A percentile compares a stretch with the other conserved stretches of the same genome.
Evolutionary conservation across 2,888 invertebrate species (phyloP).

Genomic region (Cerastoderma edule): DNA sequence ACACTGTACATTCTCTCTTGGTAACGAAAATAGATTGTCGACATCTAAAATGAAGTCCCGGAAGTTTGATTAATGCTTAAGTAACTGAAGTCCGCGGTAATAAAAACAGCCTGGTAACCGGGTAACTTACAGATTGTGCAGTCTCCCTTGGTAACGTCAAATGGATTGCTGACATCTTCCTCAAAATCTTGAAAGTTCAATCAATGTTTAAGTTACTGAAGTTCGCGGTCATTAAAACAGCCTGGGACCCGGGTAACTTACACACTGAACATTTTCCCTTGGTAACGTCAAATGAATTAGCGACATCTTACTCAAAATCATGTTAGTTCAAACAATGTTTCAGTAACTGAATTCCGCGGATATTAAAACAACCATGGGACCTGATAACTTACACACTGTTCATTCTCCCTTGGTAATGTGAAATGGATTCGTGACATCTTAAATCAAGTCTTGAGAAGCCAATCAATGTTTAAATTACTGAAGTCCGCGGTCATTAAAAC

Average conservation of each 20-base stretch:
- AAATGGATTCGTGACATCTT: neutral
- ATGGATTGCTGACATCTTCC: no score
- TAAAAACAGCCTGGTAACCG: constrained; percentile 20
- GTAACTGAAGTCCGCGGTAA: constrained; percentile 25
- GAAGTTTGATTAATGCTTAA: neutral
- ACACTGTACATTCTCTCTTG: neutral
- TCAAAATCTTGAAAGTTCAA: no score
- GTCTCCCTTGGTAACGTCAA: neutral
- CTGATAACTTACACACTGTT: constrained; percentile 40
- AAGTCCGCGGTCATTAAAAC: neutral
- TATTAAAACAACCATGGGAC: no score
- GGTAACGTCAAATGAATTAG: neutral
- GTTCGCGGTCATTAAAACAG: constrained; percentile 22
- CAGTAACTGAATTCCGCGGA: no score
- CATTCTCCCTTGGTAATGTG: neutral
- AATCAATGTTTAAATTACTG: neutral
- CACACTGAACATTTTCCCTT: constrained; percentile 1
- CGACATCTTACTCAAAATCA: no score
- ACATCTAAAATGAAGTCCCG: neutral
- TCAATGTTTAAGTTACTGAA: constrained; percentile 34
- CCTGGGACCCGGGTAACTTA: constrained; percentile 51
- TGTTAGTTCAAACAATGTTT: no score
- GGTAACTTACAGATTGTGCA: constrained; percentile 25
- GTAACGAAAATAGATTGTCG: neutral
- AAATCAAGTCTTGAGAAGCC: neutral